These are phyloP conservation scores for Drosophila parabipectinata DNA, from an alignment of 1,140 invertebrate genomes.

Conservation along the genomic window DNA sequence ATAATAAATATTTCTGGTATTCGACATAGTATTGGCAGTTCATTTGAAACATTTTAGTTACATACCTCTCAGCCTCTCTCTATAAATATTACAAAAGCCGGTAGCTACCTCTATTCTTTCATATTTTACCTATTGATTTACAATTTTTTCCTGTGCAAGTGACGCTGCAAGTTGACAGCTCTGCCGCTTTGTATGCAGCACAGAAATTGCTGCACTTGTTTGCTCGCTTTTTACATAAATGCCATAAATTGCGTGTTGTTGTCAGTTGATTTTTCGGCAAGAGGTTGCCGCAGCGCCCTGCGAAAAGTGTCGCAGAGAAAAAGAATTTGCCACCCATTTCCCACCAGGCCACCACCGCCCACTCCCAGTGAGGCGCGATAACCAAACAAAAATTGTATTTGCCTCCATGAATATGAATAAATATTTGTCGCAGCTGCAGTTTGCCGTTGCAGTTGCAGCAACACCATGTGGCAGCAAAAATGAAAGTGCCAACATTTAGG, in stretches of 20 bases:
- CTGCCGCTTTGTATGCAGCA: slow-evolving; percentile 58
- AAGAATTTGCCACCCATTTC: slow-evolving; percentile 20
- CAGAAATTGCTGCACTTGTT: slow-evolving; percentile 50
- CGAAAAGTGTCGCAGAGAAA: slow-evolving; percentile 51
- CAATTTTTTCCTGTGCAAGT: slow-evolving; percentile 9
- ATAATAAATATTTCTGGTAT: neutral
- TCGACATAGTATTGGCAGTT: too few relatives aligned
- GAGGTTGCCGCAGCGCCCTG: slow-evolving; percentile 19
- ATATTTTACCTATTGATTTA: neutral
- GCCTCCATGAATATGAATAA: slow-evolving; percentile 58
- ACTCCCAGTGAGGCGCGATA: slow-evolving; percentile 30
- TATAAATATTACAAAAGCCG: too few relatives aligned
- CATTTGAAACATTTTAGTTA: too few relatives aligned
- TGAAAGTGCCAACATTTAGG: slow-evolving; percentile 64
- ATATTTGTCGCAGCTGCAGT: slow-evolving; percentile 61
- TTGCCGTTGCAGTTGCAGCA: slow-evolving; percentile 11
- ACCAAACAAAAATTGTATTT: slow-evolving; percentile 57
- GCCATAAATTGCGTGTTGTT: slow-evolving; percentile 71
- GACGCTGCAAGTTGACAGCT: slow-evolving; percentile 51
- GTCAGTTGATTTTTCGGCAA: slow-evolving; percentile 59
- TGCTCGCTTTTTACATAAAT: slow-evolving; percentile 60
- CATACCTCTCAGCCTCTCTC: too few relatives aligned
- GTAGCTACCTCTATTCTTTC: neutral
- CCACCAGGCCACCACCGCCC: neutral
- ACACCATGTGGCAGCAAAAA: slow-evolving; percentile 46